Percentiles rank a stretch among this genome's conserved stretches.
These are phyloP conservation scores for Lymantria monacha DNA, from an alignment of 2,888 invertebrate species.

Conservation along the genomic window DNA sequence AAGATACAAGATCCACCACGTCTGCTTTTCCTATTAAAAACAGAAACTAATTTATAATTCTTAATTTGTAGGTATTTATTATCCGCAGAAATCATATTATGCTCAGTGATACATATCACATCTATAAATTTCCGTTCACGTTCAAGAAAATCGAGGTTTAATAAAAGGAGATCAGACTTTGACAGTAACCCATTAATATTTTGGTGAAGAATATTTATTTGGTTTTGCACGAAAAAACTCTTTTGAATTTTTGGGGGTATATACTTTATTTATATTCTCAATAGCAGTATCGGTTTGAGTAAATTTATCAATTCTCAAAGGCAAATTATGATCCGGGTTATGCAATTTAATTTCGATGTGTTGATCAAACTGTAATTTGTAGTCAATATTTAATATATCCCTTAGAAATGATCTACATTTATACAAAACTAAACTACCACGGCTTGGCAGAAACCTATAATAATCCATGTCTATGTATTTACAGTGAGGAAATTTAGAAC, in stretches of 20 bases:
- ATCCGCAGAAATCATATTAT: not conserved
- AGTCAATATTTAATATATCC: not conserved
- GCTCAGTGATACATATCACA: conserved; percentile 1
- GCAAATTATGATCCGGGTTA: not conserved
- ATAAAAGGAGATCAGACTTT: conserved; percentile 1
- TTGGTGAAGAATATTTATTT: conserved; percentile 4
- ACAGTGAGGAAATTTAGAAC: not conserved
- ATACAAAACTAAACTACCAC: not conserved
- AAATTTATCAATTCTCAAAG: not conserved
- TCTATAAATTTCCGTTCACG: not conserved
- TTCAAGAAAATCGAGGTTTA: not conserved
- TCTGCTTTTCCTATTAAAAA: not conserved
- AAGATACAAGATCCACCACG: not conserved
- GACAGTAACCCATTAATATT: conserved; percentile 7
- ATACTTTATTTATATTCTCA: not conserved
- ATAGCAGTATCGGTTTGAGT: not conserved
- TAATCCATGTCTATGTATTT: not conserved
- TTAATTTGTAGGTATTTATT: not conserved
- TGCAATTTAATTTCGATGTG: not conserved
- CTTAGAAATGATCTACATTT: not conserved
- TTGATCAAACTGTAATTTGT: not conserved
- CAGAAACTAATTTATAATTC: not conserved
- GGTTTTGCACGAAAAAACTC: not conserved
- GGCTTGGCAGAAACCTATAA: not conserved
- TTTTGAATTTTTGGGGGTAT: not conserved